Evolutionary conservation across 2,113 vertebrate genomes (phyloP).

Genomic region (Tylochromis polylepis): DNA sequence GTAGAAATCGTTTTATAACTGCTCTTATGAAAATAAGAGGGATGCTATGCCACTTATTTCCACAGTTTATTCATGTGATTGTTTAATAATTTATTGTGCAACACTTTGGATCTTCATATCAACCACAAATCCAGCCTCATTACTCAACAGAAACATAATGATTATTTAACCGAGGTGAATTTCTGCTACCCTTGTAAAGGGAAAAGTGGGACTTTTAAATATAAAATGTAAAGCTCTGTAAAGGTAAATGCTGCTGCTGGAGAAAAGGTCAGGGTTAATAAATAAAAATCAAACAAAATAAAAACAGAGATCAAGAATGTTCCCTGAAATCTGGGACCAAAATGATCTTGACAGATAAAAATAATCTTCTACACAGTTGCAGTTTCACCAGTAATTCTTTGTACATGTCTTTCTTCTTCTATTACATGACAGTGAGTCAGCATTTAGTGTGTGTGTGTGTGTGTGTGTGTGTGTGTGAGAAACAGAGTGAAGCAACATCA

Average conservation of each 20-base stretch:
- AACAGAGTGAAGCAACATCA: background rate
- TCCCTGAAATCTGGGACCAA: background rate
- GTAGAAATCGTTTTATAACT: background rate
- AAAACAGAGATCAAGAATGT: background rate
- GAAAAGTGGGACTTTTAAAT: background rate
- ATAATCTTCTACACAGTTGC: background rate
- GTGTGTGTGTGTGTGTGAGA: background rate
- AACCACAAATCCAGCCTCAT: background rate
- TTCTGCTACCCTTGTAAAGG: rapidly evolving
- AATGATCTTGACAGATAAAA: background rate
- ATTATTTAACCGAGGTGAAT: background rate
- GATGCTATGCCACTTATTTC: background rate
- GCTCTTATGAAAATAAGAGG: background rate
- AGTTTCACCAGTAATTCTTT: background rate
- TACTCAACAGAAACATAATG: background rate
- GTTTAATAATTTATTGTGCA: background rate
- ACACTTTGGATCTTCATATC: background rate
- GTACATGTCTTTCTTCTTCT: background rate
- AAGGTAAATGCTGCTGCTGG: too few species aligned
- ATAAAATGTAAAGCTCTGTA: background rate
- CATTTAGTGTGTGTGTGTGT: background rate
- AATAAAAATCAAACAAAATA: background rate
- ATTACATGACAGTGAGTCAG: background rate
- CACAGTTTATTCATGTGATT: background rate
- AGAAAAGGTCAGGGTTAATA: background rate